Conservation (phyloP, 2,797 vertebrate genomes). For the Botia almorhae region DNA sequence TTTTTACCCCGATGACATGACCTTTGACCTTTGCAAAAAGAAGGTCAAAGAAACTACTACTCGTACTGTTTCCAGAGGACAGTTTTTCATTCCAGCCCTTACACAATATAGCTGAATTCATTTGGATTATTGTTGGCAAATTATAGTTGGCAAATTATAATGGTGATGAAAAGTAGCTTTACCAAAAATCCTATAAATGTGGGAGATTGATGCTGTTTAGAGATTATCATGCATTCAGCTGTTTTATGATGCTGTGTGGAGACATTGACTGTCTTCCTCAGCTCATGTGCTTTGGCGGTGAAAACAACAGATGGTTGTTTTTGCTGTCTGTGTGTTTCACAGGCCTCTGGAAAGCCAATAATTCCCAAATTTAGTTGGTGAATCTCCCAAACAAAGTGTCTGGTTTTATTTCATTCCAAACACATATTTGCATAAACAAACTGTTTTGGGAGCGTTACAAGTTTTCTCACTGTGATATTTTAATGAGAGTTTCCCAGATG, state of each 20-base stretch:
- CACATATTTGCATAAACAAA: neutral
- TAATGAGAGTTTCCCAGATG: neutral
- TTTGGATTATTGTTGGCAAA: neutral
- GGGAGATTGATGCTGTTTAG: neutral
- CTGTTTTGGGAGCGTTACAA: neutral
- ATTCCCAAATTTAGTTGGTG: neutral
- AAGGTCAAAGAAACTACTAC: conserved; percentile 54
- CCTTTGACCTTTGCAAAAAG: conserved; percentile 64
- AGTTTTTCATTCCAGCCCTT: conserved; percentile 2
- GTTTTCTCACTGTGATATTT: neutral
- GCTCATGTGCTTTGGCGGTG: neutral
- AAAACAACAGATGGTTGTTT: neutral
- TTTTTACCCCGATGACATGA: conserved; percentile 42
- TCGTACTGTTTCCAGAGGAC: conserved; percentile 54
- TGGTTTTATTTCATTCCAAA: neutral
- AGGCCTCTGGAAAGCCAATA: neutral
- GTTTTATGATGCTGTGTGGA: neutral
- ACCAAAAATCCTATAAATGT: too few species aligned
- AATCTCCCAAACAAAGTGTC: neutral
- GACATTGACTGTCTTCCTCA: neutral
- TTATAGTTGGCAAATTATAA: neutral
- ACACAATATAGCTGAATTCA: neutral
- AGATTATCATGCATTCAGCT: neutral
- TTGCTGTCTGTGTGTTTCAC: neutral
- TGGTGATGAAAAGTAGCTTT: too few species aligned